phyloP scores from a whole-genome alignment of 2,888 invertebrate species.

The Chloromyia formosa region DNA sequence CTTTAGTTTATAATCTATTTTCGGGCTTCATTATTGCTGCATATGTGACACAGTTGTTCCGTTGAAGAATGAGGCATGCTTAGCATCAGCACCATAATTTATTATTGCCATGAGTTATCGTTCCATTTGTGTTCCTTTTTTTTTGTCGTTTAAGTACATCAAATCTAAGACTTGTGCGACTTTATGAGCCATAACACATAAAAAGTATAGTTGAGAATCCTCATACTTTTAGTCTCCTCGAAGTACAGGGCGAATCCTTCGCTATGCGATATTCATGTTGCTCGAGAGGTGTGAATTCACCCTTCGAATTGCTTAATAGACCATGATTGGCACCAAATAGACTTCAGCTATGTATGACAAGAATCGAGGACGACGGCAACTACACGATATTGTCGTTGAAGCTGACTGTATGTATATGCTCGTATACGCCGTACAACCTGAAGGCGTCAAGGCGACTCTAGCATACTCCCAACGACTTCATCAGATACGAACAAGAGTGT shows the following conservation, averaged over 20 bases:
- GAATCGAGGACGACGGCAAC: conserved; percentile 20
- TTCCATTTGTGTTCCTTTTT: neutral
- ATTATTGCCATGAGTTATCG: conserved; percentile 1
- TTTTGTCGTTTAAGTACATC: neutral
- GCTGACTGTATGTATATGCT: conserved; percentile 1
- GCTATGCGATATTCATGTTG: conserved; percentile 1
- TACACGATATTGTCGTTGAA: conserved; percentile 22
- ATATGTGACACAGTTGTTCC: conserved; percentile 1
- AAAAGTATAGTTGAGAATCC: neutral
- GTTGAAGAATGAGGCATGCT: neutral
- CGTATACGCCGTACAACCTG: conserved; percentile 17
- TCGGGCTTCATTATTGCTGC: neutral
- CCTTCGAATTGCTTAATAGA: conserved; percentile 50
- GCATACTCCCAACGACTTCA: neutral
- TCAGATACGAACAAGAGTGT: conserved; percentile 7
- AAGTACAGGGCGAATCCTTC: neutral
- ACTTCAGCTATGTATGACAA: conserved; percentile 44
- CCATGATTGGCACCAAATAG: conserved; percentile 50
- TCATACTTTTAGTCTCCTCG: conserved; percentile 5
- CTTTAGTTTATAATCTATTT: conserved; percentile 34
- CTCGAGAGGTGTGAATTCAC: conserved; percentile 49
- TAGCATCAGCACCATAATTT: conserved; percentile 18
- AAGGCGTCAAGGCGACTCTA: conserved; percentile 29
- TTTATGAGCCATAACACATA: conserved; percentile 13
- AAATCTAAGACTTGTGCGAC: neutral